A percentile compares a stretch with the other conserved stretches of the same genome.
phyloP scores from a whole-genome alignment of 2,797 vertebrate species.

The Phaenicophaeus curvirostris region DNA sequence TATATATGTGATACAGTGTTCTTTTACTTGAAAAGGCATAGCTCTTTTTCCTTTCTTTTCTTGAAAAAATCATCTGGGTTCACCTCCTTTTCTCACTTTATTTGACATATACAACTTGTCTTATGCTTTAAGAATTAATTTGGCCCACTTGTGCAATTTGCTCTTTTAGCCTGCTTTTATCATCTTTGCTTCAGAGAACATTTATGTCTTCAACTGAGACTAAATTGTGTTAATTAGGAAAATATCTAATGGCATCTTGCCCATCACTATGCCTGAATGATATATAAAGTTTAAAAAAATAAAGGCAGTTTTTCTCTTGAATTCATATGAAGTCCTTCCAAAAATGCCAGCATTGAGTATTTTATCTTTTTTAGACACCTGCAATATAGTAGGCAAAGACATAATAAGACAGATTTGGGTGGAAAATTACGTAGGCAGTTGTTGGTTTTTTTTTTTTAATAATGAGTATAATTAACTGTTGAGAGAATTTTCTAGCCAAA shows the following conservation, averaged over 20 bases:
- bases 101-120: not conserved
- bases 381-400: not conserved
- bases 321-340: not conserved
- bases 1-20: not conserved
- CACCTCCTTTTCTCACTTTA: not conserved
- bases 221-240: conserved; percentile 63
- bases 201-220: conserved; percentile 21
- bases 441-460: not conserved
- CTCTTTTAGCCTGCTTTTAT: conserved; percentile 44
- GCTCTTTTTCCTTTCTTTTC: not conserved
- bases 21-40: not conserved
- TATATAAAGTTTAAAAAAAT: not conserved
- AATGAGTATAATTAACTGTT: conserved; percentile 9
- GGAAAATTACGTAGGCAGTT: not conserved
- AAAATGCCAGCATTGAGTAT: not conserved
- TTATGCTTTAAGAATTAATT: conserved; percentile 23
- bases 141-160: conserved; percentile 28
- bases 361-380: not conserved
- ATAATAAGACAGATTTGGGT: not conserved
- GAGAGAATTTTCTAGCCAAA: not conserved
- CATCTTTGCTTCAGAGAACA: conserved; percentile 37
- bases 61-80: not conserved
- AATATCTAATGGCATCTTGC: conserved; percentile 50
- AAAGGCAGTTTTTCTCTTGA: not conserved
- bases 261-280: conserved; percentile 21